Base-by-base conservation (phyloP, 2,797 vertebrate species). In the Lithobates sylvaticus region DNA sequence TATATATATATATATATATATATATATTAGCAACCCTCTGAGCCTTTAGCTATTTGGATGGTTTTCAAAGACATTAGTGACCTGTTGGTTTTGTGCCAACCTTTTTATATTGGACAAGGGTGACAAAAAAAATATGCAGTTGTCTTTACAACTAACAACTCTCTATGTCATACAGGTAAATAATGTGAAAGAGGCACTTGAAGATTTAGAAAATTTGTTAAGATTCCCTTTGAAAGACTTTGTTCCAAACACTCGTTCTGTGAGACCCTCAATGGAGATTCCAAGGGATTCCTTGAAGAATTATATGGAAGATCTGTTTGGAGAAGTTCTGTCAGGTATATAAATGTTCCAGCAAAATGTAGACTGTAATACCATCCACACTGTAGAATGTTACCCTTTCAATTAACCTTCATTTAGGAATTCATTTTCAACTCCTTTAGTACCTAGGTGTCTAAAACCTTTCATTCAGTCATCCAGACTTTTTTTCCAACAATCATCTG, bases 171-270 rank as follows among this genome's bases (percentile, higher is more conserved):
- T 42, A 75, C 86, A 97, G 96, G 95, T 96, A 0, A 3, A 78
- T 64, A 92, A 95, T 58, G 89, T 90, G 27, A 89, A 86, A 73
- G 86, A 32, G 39, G 95, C 95, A 1, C 34, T 97, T 68, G 89
- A 91, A 84, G 93, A 96, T 50, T 88, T 97, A 85, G 94, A 96
- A 89, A 34, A 73, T 5, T 86, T 70, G 10, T 88, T 97, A 89
- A 91, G 94, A 27, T 95, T 96, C 88, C 89, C 93, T 0, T 85
- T 96, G 88, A 84, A 6, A 78, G 83, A 79, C 0, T 89, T 83
- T 84, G 69, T 94, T 88, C 92, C 93, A 13, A 90, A 91, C 2
- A 93, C 92, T 7, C 0, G 47, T 3, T 78, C 93, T 44, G 90
- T 95, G 75, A 93, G 92, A 81, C 87, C 88, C 5, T 67, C 69